phyloP scores from a whole-genome alignment of 2,888 invertebrate species.

The Theretra japonica region DNA sequence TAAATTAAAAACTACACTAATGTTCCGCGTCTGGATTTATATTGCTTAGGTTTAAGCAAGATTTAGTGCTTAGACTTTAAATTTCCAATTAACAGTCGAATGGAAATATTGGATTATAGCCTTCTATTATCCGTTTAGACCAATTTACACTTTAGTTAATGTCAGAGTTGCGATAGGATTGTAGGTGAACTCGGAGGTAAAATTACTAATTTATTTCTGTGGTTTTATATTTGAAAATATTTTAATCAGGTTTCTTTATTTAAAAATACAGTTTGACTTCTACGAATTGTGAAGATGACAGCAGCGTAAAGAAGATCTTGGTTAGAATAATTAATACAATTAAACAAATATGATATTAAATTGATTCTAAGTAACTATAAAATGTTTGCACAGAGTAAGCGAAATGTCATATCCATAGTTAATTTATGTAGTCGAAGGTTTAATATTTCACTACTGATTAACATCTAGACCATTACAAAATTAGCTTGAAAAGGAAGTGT shows the following conservation, averaged over 20 bases:
- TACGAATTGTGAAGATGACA: too few species aligned
- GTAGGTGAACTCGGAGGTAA: background rate
- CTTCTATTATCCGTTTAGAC: background rate
- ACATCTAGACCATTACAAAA: conserved; percentile 19
- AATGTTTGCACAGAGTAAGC: background rate
- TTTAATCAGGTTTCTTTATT: too few species aligned
- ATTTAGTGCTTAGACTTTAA: background rate
- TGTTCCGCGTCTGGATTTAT: too few species aligned
- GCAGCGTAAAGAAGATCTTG: too few species aligned
- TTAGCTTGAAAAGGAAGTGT: conserved; percentile 26
- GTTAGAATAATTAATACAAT: background rate
- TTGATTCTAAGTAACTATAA: background rate
- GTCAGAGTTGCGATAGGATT: background rate
- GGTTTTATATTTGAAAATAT: too few species aligned
- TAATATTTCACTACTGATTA: conserved; percentile 13
- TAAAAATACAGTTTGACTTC: too few species aligned
- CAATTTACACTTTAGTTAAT: background rate
- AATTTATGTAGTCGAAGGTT: background rate
- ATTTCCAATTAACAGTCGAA: background rate
- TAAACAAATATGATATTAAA: background rate
- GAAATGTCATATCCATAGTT: background rate
- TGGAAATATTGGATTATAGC: background rate
- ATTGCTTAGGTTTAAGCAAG: background rate
- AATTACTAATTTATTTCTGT: background rate
- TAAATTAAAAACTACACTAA: too few species aligned